Evolutionary conservation across 2,888 invertebrate genomes (phyloP).

Genomic region (Sminthurinus aureus): DNA sequence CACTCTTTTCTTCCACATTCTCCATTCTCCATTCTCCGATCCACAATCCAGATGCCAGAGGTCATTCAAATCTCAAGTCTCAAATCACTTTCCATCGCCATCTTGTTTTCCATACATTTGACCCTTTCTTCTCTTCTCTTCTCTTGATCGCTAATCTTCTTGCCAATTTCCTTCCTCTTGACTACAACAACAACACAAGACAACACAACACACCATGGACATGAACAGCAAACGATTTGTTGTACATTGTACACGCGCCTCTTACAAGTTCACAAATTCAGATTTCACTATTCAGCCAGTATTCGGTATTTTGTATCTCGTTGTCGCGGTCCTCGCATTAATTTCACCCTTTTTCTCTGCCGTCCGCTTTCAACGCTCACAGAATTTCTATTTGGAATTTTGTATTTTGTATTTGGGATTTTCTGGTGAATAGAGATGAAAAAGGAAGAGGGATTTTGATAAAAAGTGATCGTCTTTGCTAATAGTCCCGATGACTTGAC

Average conservation of each 20-base stretch:
- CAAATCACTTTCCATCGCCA: constrained; percentile 15
- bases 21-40: background rate
- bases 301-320: background rate
- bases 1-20: background rate
- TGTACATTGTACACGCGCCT: background rate
- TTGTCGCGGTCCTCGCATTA: background rate
- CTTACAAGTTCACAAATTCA: background rate
- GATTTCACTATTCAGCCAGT: no score
- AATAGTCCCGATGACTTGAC: background rate
- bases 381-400: no score
- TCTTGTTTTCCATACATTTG: background rate
- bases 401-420: no score
- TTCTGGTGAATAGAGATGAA: background rate
- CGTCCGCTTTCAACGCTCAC: background rate
- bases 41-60: background rate
- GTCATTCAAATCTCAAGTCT: constrained; percentile 27
- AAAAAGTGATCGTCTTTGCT: background rate
- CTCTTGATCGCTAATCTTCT: background rate
- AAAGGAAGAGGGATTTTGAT: background rate
- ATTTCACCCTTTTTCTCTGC: background rate
- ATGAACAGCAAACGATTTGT: no score
- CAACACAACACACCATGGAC: background rate
- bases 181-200: background rate
- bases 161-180: background rate
- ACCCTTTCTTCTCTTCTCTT: background rate